These are phyloP conservation scores for Penelope pileata DNA, from an alignment of 2,113 vertebrate genomes.

Conservation along the genomic window DNA sequence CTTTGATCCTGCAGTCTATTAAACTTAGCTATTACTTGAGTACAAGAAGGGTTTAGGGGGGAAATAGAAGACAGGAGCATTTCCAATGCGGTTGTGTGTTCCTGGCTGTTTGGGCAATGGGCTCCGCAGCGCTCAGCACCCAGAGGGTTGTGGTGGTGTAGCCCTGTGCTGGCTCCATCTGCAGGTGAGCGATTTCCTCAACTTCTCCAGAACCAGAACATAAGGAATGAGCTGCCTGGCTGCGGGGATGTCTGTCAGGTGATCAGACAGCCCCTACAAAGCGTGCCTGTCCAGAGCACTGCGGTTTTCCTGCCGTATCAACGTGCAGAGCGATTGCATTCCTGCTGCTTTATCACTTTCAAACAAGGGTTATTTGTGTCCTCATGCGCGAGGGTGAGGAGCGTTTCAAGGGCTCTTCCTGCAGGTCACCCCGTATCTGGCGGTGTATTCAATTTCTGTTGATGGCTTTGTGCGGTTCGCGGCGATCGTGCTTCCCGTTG, in stretches of 20 bases:
- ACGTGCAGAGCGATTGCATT: neutral
- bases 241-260: neutral
- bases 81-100: neutral
- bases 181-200: neutral
- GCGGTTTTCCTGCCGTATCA: fast-evolving
- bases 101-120: neutral
- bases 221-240: neutral
- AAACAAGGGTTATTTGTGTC: neutral
- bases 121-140: fast-evolving
- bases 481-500: neutral
- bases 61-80: neutral
- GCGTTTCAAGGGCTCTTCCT: neutral
- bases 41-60: neutral
- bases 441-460: neutral
- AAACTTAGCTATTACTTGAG: neutral
- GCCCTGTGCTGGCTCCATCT: neutral
- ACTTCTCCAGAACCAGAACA: neutral
- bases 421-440: neutral
- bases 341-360: fast-evolving
- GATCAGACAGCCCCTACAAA: fast-evolving
- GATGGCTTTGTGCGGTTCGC: neutral
- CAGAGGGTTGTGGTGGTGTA: fast-evolving
- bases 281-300: fast-evolving
- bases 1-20: neutral
- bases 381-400: neutral